Percentiles rank a stretch among this genome's conserved stretches.
Conservation (phyloP, 2,797 vertebrate genomes). For the Gymnopithys bicolor region DNA sequence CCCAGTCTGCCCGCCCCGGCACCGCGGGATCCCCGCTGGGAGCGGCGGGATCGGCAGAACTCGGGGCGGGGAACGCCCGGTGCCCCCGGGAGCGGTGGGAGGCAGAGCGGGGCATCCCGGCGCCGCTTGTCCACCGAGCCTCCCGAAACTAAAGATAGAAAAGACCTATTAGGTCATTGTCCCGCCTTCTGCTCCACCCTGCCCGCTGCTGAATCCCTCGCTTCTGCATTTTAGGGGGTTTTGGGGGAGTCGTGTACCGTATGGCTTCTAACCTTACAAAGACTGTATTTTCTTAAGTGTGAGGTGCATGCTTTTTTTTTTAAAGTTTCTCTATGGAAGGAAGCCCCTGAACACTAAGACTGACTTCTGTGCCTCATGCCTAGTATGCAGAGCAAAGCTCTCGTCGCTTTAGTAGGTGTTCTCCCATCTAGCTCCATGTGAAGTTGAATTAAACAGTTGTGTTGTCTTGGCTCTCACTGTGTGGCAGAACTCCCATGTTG, state of each 20-base stretch:
- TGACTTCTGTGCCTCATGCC: background rate
- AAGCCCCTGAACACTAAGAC: background rate
- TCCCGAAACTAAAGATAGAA: slow-evolving; percentile 45
- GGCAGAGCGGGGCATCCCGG: background rate
- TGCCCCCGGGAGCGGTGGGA: background rate
- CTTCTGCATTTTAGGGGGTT: background rate
- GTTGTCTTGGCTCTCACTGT: background rate
- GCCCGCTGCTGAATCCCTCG: background rate
- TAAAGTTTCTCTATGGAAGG: background rate
- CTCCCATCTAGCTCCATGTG: background rate
- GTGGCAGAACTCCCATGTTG: background rate
- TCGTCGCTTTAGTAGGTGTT: background rate
- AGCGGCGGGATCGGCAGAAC: background rate
- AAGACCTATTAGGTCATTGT: slow-evolving; percentile 42
- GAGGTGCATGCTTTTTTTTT: background rate
- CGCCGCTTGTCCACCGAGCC: background rate
- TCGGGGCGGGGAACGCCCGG: background rate
- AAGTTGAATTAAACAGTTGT: background rate
- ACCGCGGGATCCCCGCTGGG: background rate
- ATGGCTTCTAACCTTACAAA: background rate
- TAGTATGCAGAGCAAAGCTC: background rate
- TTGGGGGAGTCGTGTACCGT: background rate
- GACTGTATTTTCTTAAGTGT: background rate
- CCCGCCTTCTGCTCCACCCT: slow-evolving; percentile 50
- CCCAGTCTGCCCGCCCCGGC: background rate